phyloP scores from a whole-genome alignment of 2,888 invertebrate genomes.

The Metalampra italica region DNA sequence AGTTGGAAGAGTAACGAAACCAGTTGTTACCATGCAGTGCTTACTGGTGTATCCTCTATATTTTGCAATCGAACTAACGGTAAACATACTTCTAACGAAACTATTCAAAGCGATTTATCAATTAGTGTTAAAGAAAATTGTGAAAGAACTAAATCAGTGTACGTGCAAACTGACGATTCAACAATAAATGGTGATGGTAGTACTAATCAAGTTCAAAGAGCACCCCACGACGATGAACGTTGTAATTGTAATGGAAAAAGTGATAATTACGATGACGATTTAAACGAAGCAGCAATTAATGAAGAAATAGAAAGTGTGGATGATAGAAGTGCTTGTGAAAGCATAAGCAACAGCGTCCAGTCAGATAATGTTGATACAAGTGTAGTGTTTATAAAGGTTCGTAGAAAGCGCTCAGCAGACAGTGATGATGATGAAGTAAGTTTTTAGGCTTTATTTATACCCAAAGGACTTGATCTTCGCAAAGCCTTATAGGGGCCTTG shows the following conservation, averaged over 20 bases:
- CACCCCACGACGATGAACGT: no score
- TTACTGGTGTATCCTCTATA: neutral
- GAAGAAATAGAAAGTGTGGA: neutral
- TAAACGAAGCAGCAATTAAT: neutral
- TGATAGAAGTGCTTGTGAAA: neutral
- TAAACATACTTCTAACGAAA: neutral
- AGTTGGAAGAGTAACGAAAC: neutral
- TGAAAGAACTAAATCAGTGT: constrained; percentile 17
- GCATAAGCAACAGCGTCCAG: neutral
- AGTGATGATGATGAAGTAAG: neutral
- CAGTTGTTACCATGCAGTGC: neutral
- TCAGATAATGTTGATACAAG: neutral
- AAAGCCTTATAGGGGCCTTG: no score
- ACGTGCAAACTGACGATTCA: constrained; percentile 7
- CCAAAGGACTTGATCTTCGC: no score
- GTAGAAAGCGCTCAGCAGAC: constrained; percentile 3
- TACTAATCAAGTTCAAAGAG: no score
- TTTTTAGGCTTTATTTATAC: neutral
- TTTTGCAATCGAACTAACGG: neutral
- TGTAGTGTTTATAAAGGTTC: neutral
- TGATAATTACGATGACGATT: neutral
- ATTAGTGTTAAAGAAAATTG: constrained; percentile 8
- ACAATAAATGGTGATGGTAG: no score
- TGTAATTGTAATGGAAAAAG: no score
- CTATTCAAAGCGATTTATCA: neutral